Conservation (phyloP, 2,888 invertebrate genomes). For the Magallana nippona region DNA sequence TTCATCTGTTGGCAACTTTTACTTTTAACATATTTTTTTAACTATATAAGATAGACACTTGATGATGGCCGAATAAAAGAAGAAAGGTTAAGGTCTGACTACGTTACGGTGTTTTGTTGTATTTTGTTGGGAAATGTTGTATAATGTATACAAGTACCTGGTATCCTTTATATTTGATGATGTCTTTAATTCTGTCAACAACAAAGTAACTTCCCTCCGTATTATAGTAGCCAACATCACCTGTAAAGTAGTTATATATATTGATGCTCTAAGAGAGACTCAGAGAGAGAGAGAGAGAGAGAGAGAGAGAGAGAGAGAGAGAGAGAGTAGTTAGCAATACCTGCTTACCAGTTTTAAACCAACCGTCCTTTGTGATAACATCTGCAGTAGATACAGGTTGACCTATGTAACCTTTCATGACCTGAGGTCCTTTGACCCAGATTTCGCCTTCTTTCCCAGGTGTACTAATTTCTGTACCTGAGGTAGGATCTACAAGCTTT, state of each 20-base stretch:
- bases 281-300: no score
- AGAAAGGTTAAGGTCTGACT: no score
- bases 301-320: no score
- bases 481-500: neutral
- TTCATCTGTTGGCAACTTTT: no score
- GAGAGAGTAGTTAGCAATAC: no score
- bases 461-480: conserved; percentile 22
- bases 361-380: conserved; percentile 87
- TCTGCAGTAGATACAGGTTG: conserved; percentile 86
- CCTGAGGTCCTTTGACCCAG: conserved; percentile 89
- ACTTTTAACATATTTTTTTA: no score
- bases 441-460: conserved; percentile 89
- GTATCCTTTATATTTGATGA: conserved; percentile 93
- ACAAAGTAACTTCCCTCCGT: conserved; percentile 88
- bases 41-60: no score
- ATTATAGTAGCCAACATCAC: conserved; percentile 92
- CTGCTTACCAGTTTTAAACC: conserved; percentile 84
- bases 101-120: no score
- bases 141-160: conserved; percentile 83
- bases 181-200: conserved; percentile 92
- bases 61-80: no score
- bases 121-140: no score
- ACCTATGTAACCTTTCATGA: conserved; percentile 92
- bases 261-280: neutral
- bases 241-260: conserved; percentile 81